Evolutionary conservation across 2,113 vertebrate genomes (phyloP), one percentile per base, ranked within the genome.

Genomic region (Petroica traversi): DNA sequence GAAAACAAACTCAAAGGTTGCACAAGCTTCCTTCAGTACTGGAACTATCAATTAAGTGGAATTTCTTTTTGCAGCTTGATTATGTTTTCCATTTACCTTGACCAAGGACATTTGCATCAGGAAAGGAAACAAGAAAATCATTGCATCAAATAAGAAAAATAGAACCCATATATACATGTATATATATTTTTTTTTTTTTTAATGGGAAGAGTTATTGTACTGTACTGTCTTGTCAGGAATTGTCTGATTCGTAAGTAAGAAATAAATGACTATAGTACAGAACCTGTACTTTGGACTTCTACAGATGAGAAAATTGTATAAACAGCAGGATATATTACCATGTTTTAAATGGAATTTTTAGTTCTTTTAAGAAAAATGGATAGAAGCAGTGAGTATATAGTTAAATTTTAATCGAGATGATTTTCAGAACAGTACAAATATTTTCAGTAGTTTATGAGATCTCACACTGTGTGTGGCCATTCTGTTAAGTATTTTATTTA

Each of bases 1-100:
- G 96, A 98, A 98, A 86, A 99, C 99, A 88, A 99, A 98, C 96
- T 99, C 99, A n/a, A 99, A 99, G 95, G 99, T 99, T 57, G 98
- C 99, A 73, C 98, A 97, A 91, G 99, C 99, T 84, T 98, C 93
- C 81, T 97, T 97, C 94, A 94, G 4, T 69, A 84, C 83, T 49
- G 97, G 96, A 97, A 40, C 57, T 87, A 59, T 64, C 71, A 92
- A 69, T 87, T 88, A 92, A 93, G 54, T 43, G 58, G 43, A 63
- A 24, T 66, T 89, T 52, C 61, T 51, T 79, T 87, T 71, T 86
- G 29, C 90, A 79, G 59, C 68, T 95, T 68, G 55, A 40, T 91
- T 83, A 26, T 54, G 25, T 90, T 89, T 94, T 19, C 76, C 74
- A 79, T 69, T 77, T 79, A 33, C 61, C 28, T 81, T 93, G 45